Base-by-base conservation (phyloP, 2,797 vertebrate species). In the Macrochelys suwanniensis region DNA sequence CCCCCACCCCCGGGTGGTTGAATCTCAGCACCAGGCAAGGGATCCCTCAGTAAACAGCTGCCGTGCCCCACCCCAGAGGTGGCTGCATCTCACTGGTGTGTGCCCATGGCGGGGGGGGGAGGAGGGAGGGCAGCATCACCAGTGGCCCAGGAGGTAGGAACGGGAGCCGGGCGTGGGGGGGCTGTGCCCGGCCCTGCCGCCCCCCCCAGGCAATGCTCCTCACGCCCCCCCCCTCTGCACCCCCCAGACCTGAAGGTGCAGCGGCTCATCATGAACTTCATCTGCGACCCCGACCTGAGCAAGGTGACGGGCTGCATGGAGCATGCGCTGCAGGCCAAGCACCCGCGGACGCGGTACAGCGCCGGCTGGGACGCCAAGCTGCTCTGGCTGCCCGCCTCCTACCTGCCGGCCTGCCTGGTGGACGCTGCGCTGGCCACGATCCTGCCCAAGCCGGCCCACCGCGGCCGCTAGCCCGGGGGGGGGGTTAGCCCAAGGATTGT, bases 331-430 rank as follows among this genome's bases (percentile, higher is more conserved):
- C 98, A 97, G 1, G 98, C 99, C 1, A 97, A 95, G 6, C 89
- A 99, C 97, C 99, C 99, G 0, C 99, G 99, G 31, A 98, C 98
- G 78, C 98, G 99, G 90, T 99, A 99, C 97, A 99, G 99, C 25
- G 99, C 99, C 0, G 99, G 99, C 91, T 99, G 99, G 99, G 99
- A 99, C 1, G 99, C 99, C 97, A 99, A 99, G 92, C 96, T 99
- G 26, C 85, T 99, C 89, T 99, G 99, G 99, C 98, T 99, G 95
- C 99, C 99, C 0, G 98, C 99, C 31, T 99, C 99, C 50, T 99
- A 99, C 96, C 98, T 99, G 98, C 99, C 99, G 5, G 97, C 99
- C 84, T 98, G 97, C 90, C 94, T 99, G 2, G 98, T 99, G 31
- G 99, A 99, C 89, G 82, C 98, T 9, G 98, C 96, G 11, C 98